A percentile compares a stretch with the other conserved stretches of the same genome.
Evolutionary conservation across 2,888 invertebrate genomes (phyloP).

Genomic region (Vesta saturnalis): DNA sequence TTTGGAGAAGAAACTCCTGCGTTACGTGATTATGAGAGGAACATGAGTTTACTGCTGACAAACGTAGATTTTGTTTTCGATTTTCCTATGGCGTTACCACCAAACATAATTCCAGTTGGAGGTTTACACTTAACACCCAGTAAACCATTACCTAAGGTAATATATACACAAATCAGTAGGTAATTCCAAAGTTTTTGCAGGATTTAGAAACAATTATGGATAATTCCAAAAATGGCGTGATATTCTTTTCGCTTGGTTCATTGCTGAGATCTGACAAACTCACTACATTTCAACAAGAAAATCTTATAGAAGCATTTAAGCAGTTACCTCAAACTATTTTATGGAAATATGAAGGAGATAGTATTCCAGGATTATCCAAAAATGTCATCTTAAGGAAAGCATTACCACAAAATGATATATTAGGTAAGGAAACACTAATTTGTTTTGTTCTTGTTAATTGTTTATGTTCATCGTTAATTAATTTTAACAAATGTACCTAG

Average conservation of each 20-base stretch:
- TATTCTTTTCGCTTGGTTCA: constrained; percentile 59
- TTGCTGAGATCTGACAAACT: constrained; percentile 53
- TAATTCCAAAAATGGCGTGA: constrained; percentile 55
- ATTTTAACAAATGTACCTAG: too few relatives aligned
- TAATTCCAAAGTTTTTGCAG: too few relatives aligned
- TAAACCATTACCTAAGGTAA: constrained; percentile 51
- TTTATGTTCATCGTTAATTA: too few relatives aligned
- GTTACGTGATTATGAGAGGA: constrained; percentile 47
- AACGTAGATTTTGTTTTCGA: constrained; percentile 54
- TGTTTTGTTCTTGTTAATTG: too few relatives aligned
- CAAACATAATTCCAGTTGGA: constrained; percentile 58
- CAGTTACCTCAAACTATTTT: constrained; percentile 57
- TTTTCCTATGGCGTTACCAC: constrained; percentile 53
- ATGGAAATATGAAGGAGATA: constrained; percentile 57
- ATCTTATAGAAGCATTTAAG: constrained; percentile 54
- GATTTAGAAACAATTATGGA: constrained; percentile 54
- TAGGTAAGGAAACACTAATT: too few relatives aligned
- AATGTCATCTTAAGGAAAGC: constrained; percentile 56
- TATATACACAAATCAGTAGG: too few relatives aligned
- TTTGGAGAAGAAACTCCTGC: constrained; percentile 49
- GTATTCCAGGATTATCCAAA: constrained; percentile 48
- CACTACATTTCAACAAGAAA: constrained; percentile 44
- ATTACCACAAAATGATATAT: constrained; percentile 58
- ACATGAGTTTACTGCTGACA: constrained; percentile 51
- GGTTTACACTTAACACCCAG: constrained; percentile 53